A percentile compares a stretch with the other conserved stretches of the same genome.
These are phyloP conservation scores for Chrysemys picta DNA, from an alignment of 2,113 vertebrate genomes.

Conservation along the genomic window DNA sequence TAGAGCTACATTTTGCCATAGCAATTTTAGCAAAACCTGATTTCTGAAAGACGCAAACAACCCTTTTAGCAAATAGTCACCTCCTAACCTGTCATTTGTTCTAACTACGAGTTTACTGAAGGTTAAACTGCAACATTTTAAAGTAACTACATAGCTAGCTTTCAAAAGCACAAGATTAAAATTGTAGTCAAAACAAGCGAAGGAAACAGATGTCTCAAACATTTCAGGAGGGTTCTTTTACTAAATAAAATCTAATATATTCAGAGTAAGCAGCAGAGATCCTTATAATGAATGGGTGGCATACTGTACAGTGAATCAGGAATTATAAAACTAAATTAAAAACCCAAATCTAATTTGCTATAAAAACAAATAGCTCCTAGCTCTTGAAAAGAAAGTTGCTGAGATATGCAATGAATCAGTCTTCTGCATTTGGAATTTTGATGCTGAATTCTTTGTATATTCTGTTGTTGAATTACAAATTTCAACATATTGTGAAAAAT, in stretches of 20 bases:
- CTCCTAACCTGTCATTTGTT: background rate
- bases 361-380: constrained; percentile 42
- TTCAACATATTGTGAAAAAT: background rate
- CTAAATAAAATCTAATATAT: constrained; percentile 37
- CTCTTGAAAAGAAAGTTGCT: constrained; percentile 45
- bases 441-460: constrained; percentile 27
- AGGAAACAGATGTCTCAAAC: background rate
- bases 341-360: constrained; percentile 52
- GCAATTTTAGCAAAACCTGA: background rate
- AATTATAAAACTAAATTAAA: constrained; percentile 62
- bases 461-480: background rate
- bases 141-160: background rate
- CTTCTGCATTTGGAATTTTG: background rate
- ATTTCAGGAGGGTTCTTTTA: background rate
- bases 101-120: background rate
- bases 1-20: background rate
- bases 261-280: constrained; percentile 30
- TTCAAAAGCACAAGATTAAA: background rate
- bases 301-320: constrained; percentile 16
- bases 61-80: background rate
- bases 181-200: background rate
- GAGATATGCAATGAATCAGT: constrained; percentile 20
- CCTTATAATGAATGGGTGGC: constrained; percentile 47
- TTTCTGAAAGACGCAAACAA: background rate
- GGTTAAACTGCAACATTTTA: background rate